Evolutionary conservation across 2,797 vertebrate species (phyloP), one percentile per base, ranked within the genome.

Genomic region (Hipposideros larvatus): DNA sequence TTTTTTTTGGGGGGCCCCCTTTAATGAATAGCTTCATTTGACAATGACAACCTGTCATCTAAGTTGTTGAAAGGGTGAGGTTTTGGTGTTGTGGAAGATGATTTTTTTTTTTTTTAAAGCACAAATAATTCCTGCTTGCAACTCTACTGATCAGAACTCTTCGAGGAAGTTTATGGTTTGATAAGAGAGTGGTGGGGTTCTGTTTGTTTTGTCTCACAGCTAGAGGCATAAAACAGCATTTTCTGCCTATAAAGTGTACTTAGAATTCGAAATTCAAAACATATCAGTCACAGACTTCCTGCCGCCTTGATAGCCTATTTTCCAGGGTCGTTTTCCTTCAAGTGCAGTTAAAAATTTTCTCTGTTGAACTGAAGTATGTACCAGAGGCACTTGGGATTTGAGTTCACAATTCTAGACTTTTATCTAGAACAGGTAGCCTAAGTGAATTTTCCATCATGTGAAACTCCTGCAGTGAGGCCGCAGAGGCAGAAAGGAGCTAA

Each of bases 241-340:
- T 55, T 53, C 93, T 96, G 86, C 68, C 87, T 94, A 87, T 92
- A 97, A 91, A 96, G 96, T 94, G 24, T 6, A 18, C 83, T 97
- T 97, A 97, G 59, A 97, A 96, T 97, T 98, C 90, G 5, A 97
- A 97, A 98, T 98, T 97, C 94, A 97, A 97, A 97, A 96, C 8
- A 48, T 92, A 66, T 75, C 59, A 70, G 48, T 79, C 96, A 97
- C 96, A 97, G 43, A 53, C 86, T 82, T 80, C 97, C 95, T 96
- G 65, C 93, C 97, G 79, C 87, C 97, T 96, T 97, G 37, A 95
- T 92, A 96, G 95, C 93, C 96, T 97, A 83, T 85, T 97, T 98
- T 96, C 41, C 92, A 98, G 68, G 18, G 34, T 96, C 96, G 86
- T 96, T 98, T 98, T 98, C 85, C 93, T 98, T 98, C 65, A 97